These are phyloP conservation scores for Dendroctonus valens DNA, from an alignment of 1,140 invertebrate genomes.

Conservation along the genomic window DNA sequence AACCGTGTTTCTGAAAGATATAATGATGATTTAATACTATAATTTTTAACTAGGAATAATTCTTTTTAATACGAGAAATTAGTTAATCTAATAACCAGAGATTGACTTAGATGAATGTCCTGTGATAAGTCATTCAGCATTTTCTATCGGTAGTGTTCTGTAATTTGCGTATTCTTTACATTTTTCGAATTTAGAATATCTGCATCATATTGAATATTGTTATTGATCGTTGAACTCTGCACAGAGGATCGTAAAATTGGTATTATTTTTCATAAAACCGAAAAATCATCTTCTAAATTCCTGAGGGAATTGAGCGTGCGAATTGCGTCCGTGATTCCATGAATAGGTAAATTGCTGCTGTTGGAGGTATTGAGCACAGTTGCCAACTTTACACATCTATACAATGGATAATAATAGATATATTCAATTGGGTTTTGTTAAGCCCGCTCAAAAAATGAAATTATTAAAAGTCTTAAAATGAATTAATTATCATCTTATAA, in stretches of 20 bases:
- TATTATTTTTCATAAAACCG: slow-evolving; percentile 36
- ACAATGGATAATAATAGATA: neutral
- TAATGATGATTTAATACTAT: too few species aligned
- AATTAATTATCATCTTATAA: neutral
- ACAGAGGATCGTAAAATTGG: slow-evolving; percentile 24
- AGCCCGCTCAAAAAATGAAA: neutral
- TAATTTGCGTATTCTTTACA: too few species aligned
- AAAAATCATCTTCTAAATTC: slow-evolving; percentile 28
- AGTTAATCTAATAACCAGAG: too few species aligned
- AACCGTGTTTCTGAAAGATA: too few species aligned
- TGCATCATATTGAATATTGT: too few species aligned
- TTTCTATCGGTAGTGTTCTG: too few species aligned
- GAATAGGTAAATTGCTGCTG: slow-evolving; percentile 46
- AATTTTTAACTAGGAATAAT: too few species aligned
- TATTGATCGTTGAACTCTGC: slow-evolving; percentile 9
- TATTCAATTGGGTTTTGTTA: neutral
- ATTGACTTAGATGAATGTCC: too few species aligned
- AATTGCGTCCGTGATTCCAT: slow-evolving; percentile 41
- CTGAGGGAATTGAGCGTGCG: slow-evolving; percentile 24
- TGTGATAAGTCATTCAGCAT: too few species aligned
- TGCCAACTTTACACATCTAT: slow-evolving; percentile 12
- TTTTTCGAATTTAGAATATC: too few species aligned
- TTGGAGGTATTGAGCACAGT: slow-evolving; percentile 31
- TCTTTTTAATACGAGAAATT: too few species aligned
- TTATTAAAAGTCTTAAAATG: neutral